Conservation (phyloP, 2,113 vertebrate genomes). For the Smithornis capensis region DNA sequence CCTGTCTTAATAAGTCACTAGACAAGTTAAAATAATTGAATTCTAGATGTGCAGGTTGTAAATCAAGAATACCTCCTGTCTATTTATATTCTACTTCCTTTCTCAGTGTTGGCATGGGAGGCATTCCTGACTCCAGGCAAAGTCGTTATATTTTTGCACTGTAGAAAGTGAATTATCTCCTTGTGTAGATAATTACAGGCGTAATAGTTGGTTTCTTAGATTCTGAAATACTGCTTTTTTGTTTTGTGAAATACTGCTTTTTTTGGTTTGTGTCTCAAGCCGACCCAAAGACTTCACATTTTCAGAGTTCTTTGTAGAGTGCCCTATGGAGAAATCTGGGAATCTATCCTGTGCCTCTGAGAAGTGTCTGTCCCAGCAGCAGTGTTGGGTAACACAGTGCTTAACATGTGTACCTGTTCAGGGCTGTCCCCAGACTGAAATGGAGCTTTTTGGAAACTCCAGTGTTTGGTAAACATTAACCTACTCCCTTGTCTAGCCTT, state of each 20-base stretch:
- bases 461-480: not conserved
- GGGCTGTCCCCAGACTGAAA: not conserved
- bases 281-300: not conserved
- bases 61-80: not conserved
- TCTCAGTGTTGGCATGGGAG: not conserved
- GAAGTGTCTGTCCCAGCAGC: not conserved
- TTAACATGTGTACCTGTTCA: not conserved
- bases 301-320: not conserved
- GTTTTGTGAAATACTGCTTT: not conserved
- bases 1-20: not conserved
- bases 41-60: not conserved
- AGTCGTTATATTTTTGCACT: not conserved
- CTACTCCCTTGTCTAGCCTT: not conserved
- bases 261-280: not conserved
- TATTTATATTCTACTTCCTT: not conserved
- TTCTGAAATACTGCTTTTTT: not conserved
- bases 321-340: not conserved
- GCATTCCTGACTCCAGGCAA: not conserved
- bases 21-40: not conserved
- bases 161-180: not conserved
- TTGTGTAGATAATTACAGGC: not conserved
- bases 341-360: fast-evolving
- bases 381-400: not conserved
- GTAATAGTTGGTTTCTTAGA: not conserved
- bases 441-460: not conserved